A percentile compares a stretch with the other conserved stretches of the same genome.
These are phyloP conservation scores for Drosophila sturtevanti DNA, from an alignment of 1,140 invertebrate genomes.

Conservation along the genomic window DNA sequence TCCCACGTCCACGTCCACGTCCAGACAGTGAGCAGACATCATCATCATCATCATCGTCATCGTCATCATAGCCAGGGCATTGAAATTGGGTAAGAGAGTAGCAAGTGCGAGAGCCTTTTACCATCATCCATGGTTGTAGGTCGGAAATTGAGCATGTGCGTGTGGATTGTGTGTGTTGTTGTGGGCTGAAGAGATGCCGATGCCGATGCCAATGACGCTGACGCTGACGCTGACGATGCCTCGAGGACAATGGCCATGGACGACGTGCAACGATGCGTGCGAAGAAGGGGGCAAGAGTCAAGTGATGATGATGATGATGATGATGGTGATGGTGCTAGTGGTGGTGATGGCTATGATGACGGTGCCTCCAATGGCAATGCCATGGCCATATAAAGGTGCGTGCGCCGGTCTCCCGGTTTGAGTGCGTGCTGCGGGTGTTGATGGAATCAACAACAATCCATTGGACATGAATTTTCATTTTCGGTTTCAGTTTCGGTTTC, in stretches of 20 bases:
- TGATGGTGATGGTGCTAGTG: not conserved
- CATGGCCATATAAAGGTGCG: constrained; percentile 61
- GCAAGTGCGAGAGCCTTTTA: not conserved
- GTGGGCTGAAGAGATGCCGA: constrained; percentile 32
- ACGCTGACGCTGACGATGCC: constrained; percentile 27
- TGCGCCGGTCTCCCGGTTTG: constrained; percentile 29
- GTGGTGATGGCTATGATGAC: constrained; percentile 8
- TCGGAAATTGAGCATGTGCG: constrained; percentile 70
- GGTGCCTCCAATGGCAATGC: constrained; percentile 24
- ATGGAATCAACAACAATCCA: constrained; percentile 39
- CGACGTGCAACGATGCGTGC: constrained; percentile 72
- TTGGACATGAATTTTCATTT: constrained; percentile 66
- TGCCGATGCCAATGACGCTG: constrained; percentile 59
- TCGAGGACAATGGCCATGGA: constrained; percentile 39
- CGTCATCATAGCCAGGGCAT: constrained; percentile 31
- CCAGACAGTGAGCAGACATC: constrained; percentile 67
- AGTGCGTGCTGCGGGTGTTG: constrained; percentile 74
- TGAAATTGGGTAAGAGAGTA: constrained; percentile 38
- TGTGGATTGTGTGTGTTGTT: constrained; percentile 10
- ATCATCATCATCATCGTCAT: constrained; percentile 44
- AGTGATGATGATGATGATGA: not conserved
- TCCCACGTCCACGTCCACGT: constrained; percentile 45
- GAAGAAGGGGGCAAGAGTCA: not conserved
- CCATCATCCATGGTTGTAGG: constrained; percentile 44
- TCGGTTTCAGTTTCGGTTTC: constrained; percentile 58